Evolutionary conservation across 2,888 invertebrate genomes (phyloP).

Genomic region (Meloe dianella): DNA sequence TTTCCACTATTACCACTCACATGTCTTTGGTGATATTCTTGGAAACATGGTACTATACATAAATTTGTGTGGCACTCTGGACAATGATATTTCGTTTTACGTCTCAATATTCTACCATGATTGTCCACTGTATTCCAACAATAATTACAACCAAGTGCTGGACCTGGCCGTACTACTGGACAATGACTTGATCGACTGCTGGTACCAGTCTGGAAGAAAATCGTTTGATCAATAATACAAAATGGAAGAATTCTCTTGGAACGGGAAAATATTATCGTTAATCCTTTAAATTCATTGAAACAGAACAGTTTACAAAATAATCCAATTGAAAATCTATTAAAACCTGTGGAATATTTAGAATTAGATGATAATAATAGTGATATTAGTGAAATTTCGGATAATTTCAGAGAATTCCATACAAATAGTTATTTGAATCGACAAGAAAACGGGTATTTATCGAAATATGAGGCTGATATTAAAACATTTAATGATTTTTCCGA

Average conservation of each 20-base stretch:
- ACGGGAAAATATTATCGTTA: neutral
- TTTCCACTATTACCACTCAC: slow-evolving; percentile 21
- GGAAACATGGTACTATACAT: slow-evolving; percentile 89
- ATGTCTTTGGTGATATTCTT: slow-evolving; percentile 78
- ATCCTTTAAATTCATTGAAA: slow-evolving; percentile 17
- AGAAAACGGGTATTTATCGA: slow-evolving; percentile 40
- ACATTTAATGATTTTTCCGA: slow-evolving; percentile 47
- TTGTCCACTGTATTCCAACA: slow-evolving; percentile 91
- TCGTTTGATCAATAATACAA: slow-evolving; percentile 2
- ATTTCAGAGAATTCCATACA: slow-evolving; percentile 42
- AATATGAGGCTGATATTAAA: slow-evolving; percentile 46
- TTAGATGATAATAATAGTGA: slow-evolving; percentile 30
- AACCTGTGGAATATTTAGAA: slow-evolving; percentile 37
- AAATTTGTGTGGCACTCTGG: slow-evolving; percentile 88
- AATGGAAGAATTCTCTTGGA: neutral
- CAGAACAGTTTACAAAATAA: slow-evolving; percentile 27
- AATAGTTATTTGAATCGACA: slow-evolving; percentile 34
- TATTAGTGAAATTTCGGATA: slow-evolving; percentile 44
- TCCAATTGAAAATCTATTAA: slow-evolving; percentile 36
- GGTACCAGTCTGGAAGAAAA: slow-evolving; percentile 53
- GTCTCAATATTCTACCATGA: slow-evolving; percentile 78
- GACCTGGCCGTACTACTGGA: slow-evolving; percentile 81
- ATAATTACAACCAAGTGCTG: slow-evolving; percentile 86
- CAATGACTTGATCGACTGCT: slow-evolving; percentile 78
- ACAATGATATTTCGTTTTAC: slow-evolving; percentile 90